Evolutionary conservation across 2,113 vertebrate genomes (phyloP).

Genomic region (Apodemus sylvaticus): DNA sequence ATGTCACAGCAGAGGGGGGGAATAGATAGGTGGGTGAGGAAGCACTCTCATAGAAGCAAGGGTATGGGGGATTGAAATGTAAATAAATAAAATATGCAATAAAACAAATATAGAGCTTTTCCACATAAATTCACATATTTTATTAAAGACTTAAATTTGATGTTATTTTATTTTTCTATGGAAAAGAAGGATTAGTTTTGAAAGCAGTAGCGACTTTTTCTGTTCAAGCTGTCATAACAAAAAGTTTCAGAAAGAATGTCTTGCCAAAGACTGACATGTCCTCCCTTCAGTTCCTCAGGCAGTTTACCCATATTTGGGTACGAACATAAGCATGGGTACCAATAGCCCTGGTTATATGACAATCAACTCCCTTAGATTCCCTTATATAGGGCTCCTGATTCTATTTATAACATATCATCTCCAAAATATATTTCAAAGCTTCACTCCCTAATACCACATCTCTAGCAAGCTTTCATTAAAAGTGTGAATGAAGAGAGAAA

Average conservation of each 20-base stretch:
- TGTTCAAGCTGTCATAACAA: neutral
- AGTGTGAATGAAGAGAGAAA: neutral
- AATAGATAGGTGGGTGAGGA: no score
- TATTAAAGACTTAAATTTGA: neutral
- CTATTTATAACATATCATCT: neutral
- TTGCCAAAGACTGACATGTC: neutral
- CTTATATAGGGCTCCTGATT: neutral
- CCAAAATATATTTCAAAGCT: neutral
- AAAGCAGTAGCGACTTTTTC: neutral
- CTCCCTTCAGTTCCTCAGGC: neutral
- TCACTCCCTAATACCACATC: neutral
- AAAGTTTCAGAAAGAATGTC: no score
- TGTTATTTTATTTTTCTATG: neutral
- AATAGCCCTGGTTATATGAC: rapidly evolving
- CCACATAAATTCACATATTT: neutral
- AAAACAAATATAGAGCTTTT: neutral
- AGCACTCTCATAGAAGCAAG: no score
- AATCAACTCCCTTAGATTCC: neutral
- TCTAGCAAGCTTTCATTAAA: neutral
- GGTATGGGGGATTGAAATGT: no score
- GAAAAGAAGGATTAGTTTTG: neutral
- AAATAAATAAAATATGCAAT: no score
- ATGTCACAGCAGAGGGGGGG: no score
- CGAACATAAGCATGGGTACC: no score
- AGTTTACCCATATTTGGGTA: neutral